Evolutionary conservation across 2,113 vertebrate genomes (phyloP).

Genomic region (Crotalus helleri): DNA sequence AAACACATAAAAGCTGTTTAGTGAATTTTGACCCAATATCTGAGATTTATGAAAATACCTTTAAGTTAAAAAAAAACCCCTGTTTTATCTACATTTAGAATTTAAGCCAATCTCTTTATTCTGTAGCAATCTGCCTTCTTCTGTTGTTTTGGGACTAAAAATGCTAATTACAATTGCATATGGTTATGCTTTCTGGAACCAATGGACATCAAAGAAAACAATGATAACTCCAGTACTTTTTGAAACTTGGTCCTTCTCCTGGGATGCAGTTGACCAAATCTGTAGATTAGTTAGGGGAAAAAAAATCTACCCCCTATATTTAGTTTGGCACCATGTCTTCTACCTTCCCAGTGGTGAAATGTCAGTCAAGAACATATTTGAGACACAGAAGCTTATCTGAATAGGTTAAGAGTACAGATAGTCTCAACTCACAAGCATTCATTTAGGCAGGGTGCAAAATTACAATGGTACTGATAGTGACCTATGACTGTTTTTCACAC

Average conservation of each 20-base stretch:
- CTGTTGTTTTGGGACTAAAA: not conserved
- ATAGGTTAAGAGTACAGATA: not conserved
- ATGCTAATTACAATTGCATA: not conserved
- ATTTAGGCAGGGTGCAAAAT: too few relatives aligned
- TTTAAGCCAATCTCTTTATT: not conserved
- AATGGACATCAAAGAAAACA: not conserved
- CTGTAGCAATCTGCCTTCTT: not conserved
- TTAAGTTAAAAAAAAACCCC: not conserved
- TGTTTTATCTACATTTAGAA: not conserved
- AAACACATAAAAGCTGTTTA: not conserved
- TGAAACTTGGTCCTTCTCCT: not conserved
- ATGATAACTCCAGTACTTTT: not conserved
- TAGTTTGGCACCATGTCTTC: not conserved
- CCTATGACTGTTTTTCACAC: too few relatives aligned
- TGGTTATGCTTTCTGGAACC: not conserved
- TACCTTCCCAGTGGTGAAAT: not conserved
- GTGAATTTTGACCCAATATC: not conserved
- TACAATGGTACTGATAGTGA: too few relatives aligned
- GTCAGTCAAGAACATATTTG: not conserved
- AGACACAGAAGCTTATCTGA: not conserved
- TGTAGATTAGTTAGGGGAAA: not conserved
- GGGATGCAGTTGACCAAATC: not conserved
- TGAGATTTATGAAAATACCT: not conserved
- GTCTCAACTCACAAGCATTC: too few relatives aligned
- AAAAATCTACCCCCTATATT: not conserved